These are phyloP conservation scores for Lordiphosa fenestrarum DNA, from an alignment of 2,888 invertebrate genomes.

Conservation along the genomic window DNA sequence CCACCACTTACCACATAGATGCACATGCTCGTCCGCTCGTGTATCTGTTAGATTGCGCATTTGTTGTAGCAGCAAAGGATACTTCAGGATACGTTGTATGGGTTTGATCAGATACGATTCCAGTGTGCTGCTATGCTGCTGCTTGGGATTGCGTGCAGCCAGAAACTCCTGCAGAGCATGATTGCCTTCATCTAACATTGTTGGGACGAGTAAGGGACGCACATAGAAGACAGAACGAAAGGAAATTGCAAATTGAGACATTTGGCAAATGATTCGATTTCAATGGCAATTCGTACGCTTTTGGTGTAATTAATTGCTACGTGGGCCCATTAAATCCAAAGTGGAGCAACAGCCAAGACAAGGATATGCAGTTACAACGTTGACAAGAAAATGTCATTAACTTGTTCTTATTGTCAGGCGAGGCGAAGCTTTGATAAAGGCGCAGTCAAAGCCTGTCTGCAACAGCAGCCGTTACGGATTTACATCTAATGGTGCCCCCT, in stretches of 20 bases:
- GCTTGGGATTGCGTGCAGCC: constrained; percentile 95
- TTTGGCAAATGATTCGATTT: constrained; percentile 71
- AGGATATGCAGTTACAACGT: constrained; percentile 56
- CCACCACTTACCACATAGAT: constrained; percentile 90
- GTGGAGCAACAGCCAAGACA: constrained; percentile 11
- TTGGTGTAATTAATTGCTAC: constrained; percentile 59
- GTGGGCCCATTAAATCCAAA: constrained; percentile 45
- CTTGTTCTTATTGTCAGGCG: constrained; percentile 72
- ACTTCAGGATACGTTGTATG: constrained; percentile 98
- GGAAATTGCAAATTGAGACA: constrained; percentile 59
- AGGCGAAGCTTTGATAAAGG: constrained; percentile 67
- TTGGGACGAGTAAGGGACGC: background rate
- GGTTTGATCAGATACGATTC: constrained; percentile 99
- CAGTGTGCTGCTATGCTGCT: constrained; percentile 97
- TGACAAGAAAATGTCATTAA: constrained; percentile 73
- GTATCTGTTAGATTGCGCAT: constrained; percentile 95
- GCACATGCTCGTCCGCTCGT: constrained; percentile 95
- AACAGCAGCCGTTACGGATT: constrained; percentile 48
- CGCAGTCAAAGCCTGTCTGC: constrained; percentile 58
- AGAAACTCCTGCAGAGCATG: constrained; percentile 97
- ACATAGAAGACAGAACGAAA: background rate
- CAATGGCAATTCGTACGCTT: constrained; percentile 46
- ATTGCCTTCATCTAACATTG: constrained; percentile 92
- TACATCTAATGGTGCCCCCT: constrained; percentile 62
- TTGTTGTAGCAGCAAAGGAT: constrained; percentile 96